Percentiles rank a stretch among this genome's conserved stretches.
phyloP scores from a whole-genome alignment of 37 sponge, comb jelly and placozoan genomes.

The Axinella damicornis region DNA sequence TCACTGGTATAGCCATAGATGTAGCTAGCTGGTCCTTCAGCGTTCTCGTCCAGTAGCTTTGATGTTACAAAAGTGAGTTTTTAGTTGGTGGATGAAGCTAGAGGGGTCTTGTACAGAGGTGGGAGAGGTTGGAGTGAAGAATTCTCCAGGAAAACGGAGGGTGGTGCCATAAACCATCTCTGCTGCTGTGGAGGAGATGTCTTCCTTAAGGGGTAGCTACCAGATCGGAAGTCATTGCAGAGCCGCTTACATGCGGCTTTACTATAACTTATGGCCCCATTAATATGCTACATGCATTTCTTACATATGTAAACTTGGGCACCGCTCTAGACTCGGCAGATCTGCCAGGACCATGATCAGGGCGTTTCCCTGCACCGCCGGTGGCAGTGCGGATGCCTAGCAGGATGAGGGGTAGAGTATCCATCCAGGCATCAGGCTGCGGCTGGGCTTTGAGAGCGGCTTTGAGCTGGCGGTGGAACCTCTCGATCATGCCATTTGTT shows the following conservation, averaged over 20 bases:
- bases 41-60: too few relatives aligned
- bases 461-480: slow-evolving; percentile 66
- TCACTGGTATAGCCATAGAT: too few relatives aligned
- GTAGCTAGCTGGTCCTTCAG: too few relatives aligned
- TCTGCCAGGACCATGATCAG: too few relatives aligned
- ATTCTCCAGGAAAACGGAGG: slow-evolving; percentile 46
- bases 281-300: too few relatives aligned
- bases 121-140: background rate
- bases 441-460: slow-evolving; percentile 9
- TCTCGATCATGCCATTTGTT: slow-evolving; percentile 71
- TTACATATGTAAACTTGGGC: too few relatives aligned
- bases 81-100: slow-evolving; percentile 17
- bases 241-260: too few relatives aligned
- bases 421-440: slow-evolving; percentile 13
- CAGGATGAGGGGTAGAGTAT: slow-evolving; percentile 29
- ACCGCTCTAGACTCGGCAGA: too few relatives aligned
- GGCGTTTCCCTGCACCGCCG: too few relatives aligned
- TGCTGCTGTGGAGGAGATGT: slow-evolving; percentile 29
- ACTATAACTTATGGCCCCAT: too few relatives aligned
- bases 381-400: too few relatives aligned
- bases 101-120: slow-evolving; percentile 16
- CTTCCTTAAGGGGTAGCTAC: slow-evolving; percentile 32
- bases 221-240: too few relatives aligned
- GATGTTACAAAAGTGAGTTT: slow-evolving; percentile 20
- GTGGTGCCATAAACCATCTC: slow-evolving; percentile 58